A percentile compares a stretch with the other conserved stretches of the same genome.
phyloP scores from a whole-genome alignment of 2,797 vertebrate genomes.

The Hyperoplus lanceolatus region DNA sequence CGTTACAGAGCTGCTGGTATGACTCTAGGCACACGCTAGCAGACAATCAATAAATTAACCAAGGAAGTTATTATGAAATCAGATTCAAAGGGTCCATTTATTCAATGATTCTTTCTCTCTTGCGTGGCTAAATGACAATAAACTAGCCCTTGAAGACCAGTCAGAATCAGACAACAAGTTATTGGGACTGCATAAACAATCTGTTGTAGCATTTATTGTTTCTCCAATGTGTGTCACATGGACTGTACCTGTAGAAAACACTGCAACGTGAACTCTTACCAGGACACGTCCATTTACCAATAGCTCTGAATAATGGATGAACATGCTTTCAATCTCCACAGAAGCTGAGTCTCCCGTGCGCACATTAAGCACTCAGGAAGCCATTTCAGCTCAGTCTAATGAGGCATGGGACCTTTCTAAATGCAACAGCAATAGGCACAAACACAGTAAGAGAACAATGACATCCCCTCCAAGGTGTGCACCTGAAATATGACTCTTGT shows the following conservation, averaged over 20 bases:
- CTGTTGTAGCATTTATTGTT: slow-evolving; percentile 22
- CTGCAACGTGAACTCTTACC: slow-evolving; percentile 43
- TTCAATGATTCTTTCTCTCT: neutral
- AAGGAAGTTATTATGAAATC: neutral
- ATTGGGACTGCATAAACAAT: neutral
- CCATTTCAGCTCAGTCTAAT: slow-evolving; percentile 68
- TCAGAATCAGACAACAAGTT: slow-evolving; percentile 9
- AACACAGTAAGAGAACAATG: slow-evolving; percentile 1
- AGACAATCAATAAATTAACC: neutral
- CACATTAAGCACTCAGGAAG: slow-evolving; percentile 64
- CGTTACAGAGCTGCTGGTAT: neutral
- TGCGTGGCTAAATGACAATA: neutral
- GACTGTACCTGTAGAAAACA: slow-evolving; percentile 32
- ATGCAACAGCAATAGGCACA: slow-evolving; percentile 44
- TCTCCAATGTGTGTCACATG: slow-evolving; percentile 23
- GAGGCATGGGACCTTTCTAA: slow-evolving; percentile 68
- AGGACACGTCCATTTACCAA: slow-evolving; percentile 69
- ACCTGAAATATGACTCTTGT: slow-evolving; percentile 54
- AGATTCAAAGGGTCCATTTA: neutral
- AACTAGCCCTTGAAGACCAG: neutral
- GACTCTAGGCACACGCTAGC: neutral
- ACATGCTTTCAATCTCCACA: slow-evolving; percentile 70
- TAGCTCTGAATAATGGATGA: slow-evolving; percentile 77
- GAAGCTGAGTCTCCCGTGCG: slow-evolving; percentile 55
- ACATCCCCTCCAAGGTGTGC: slow-evolving; percentile 38